Evolutionary conservation across 2,797 vertebrate species (phyloP), one percentile per base, ranked within the genome.

Genomic region (Fringilla coelebs): DNA sequence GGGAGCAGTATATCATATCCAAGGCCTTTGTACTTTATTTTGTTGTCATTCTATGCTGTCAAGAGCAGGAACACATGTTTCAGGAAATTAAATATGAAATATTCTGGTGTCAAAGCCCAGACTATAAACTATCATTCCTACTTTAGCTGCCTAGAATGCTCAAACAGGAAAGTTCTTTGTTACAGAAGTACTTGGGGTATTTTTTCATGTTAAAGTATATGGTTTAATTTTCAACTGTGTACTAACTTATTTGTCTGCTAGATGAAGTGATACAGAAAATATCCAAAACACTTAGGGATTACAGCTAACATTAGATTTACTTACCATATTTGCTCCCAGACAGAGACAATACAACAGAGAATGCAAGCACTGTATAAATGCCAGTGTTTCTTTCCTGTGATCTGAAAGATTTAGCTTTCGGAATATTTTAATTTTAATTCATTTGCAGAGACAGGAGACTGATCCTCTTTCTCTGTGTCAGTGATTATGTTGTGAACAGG

Each of bases 1-100:
- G 49, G 66, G 58, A 94, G 65, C 46, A 89, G 32, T 94, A 91
- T 68, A 70, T 94, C 89, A 88, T 75, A 70, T 73, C 76, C 87
- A 89, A 83, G 76, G 76, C 58, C 38, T 91, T 93, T 92, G 40
- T 90, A 81, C 68, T 90, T 95, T 62, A 82, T 93, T 91, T 91
- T 96, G 48, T 68, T 94, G 45, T 94, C 93, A 82, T 55, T 94
- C 86, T 93, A 76, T 92, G 28, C 32, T 93, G 61, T 65, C 65
- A 93, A 94, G 74, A 97, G 38, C 70, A 94, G 80, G 34, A 94
- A 68, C 46, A 72, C 61, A 74, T 76, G 55, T 85, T 96, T 90
- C 90, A 95, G 91, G 92, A 95, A 96, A 83, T 91, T 95, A 95
- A 93, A 71, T 41, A 66, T 95, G 76, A 97, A 73, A 83, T 95